Conservation (phyloP, 2,797 vertebrate species). For the Megaceryle alcyon region DNA sequence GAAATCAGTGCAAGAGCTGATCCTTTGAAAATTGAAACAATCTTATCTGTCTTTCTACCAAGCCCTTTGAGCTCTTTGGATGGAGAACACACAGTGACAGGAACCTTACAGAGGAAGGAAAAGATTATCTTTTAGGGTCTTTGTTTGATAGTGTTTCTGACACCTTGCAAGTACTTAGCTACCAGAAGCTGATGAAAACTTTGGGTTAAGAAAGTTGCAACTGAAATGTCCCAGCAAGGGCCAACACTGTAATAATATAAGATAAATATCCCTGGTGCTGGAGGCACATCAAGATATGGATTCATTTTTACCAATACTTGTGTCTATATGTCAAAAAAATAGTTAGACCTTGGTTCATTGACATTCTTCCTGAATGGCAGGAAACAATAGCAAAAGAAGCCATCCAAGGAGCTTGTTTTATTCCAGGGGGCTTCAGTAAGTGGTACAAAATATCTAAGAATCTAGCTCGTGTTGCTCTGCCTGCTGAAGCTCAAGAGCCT, state of each 20-base stretch:
- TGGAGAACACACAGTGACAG: neutral
- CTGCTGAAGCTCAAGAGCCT: neutral
- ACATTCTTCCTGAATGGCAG: neutral
- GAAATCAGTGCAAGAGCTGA: neutral
- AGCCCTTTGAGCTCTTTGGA: neutral
- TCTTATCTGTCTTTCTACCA: neutral
- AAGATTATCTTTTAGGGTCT: neutral
- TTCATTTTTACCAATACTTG: neutral
- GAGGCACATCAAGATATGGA: neutral
- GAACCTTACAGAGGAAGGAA: neutral
- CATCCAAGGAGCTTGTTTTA: neutral
- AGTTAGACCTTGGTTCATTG: neutral
- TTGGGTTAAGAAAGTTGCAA: neutral
- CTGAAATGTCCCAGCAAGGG: neutral
- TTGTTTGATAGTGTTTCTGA: neutral
- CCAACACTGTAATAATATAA: neutral
- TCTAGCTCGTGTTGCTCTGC: neutral
- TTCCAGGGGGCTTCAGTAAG: neutral
- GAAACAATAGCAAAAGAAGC: neutral
- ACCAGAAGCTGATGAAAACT: neutral
- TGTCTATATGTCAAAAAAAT: neutral
- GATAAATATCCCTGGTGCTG: neutral
- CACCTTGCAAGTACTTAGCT: neutral
- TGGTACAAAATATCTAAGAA: neutral
- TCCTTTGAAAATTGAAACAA: neutral